Base-by-base conservation (phyloP, 2,797 vertebrate species). In the Odontamblyopus rebecca region DNA sequence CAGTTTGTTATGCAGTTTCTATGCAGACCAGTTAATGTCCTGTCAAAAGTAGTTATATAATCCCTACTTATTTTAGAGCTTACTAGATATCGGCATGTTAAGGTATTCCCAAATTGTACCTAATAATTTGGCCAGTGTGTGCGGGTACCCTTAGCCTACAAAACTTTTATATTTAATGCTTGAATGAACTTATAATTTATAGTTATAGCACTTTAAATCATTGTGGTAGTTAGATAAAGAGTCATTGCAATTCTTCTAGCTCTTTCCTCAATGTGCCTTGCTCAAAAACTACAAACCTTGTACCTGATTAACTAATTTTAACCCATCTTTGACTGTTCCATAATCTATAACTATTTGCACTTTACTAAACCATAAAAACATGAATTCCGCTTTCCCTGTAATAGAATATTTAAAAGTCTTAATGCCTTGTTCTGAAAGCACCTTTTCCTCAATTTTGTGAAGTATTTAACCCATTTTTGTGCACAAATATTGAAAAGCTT, bases 261-360 rank as follows among this genome's bases (percentile, higher is more conserved):
- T 80, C 59, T 85, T 85, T 85, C 77, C 78, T 89, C 89, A 85
- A 91, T 85, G 92, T 94, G 93, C 93, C 93, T 94, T 94, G 89
- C 88, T 91, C 87, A 70, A 71, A 84, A 83, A 63, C 32, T 85
- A 85, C 67, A 83, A 85, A 79, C 79, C 69, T 82, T 35, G 73
- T 61, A 81, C 80, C 79, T 76, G 72, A 82, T 72, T 82, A 85
- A 87, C 86, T 91, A 83, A 80, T 83, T 72, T 23, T 72, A 77
- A 57, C 57, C n/a, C 61, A 67, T 82, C 80, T 38, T 53, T 50
- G 75, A 85, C 65, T 76, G 77, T 73, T 78, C 65, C 73, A 32
- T 72, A 35, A 81, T 53, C 70, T 78, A 61, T 82, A 76, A 29
- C 66, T 38, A 44, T 69, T 35, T 82, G 84, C 89, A 91, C 86